Evolutionary conservation across 2,113 vertebrate species (phyloP).

Genomic region (Physeter macrocephalus): DNA sequence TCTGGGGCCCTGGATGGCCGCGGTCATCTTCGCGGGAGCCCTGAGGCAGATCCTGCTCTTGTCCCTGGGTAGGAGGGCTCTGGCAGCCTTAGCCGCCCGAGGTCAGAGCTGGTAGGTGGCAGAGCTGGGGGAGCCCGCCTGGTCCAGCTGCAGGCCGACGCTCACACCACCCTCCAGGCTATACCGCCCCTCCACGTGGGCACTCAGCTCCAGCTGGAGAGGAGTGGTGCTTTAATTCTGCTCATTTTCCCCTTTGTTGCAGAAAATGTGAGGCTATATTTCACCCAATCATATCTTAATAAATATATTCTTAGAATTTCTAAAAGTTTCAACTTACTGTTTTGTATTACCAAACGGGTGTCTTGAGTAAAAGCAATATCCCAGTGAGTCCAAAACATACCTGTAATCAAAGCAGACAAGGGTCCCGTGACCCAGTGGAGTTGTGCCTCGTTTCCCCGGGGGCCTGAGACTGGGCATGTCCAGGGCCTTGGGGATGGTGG

Average conservation of each 20-base stretch:
- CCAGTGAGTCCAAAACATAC: not conserved
- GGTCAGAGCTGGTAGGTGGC: not conserved
- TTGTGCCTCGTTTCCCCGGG: not conserved
- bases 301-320: not conserved
- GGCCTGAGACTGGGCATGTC: not conserved
- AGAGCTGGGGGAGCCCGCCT: no score
- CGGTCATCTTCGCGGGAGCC: not conserved
- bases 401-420: accelerated
- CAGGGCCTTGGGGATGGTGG: not conserved
- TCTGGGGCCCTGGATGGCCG: not conserved
- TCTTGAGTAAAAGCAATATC: not conserved
- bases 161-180: not conserved
- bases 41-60: not conserved
- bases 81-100: accelerated
- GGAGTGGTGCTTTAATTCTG: not conserved
- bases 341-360: not conserved
- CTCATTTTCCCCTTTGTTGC: not conserved
- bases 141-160: not conserved
- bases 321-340: not conserved
- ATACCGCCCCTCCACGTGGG: accelerated
- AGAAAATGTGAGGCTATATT: not conserved
- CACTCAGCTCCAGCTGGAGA: accelerated
- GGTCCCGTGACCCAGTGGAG: accelerated
- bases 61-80: not conserved
- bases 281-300: not conserved